Evolutionary conservation across 2,113 vertebrate genomes (phyloP).

Genomic region (Eidolon helvum): DNA sequence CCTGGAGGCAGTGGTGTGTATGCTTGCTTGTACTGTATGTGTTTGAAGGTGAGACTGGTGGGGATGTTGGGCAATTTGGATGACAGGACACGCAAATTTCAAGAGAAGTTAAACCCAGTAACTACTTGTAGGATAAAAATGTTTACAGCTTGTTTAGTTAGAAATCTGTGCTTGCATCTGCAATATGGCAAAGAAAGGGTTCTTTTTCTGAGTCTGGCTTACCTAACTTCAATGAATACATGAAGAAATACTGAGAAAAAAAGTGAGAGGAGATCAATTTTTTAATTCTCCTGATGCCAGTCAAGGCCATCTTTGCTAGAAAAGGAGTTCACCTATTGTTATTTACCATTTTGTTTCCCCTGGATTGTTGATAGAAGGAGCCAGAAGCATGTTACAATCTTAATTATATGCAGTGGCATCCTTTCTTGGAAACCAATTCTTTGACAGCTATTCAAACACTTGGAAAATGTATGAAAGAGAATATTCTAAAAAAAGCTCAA

Average conservation of each 20-base stretch:
- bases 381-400: slow-evolving; percentile 27
- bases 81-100: slow-evolving; percentile 71
- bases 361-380: background rate
- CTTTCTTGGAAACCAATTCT: background rate
- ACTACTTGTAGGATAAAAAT: slow-evolving; percentile 17
- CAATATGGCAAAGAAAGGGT: background rate
- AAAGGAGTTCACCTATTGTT: background rate
- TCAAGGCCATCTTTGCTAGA: background rate
- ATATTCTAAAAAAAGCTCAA: background rate
- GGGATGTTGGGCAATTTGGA: slow-evolving; percentile 59
- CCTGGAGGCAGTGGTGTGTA: slow-evolving; percentile 62
- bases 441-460: slow-evolving; percentile 10
- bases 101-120: slow-evolving; percentile 39
- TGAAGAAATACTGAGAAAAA: background rate
- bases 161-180: slow-evolving; percentile 3
- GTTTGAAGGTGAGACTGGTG: slow-evolving; percentile 58
- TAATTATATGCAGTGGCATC: slow-evolving; percentile 23
- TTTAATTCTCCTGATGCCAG: slow-evolving; percentile 27
- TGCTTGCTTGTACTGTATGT: slow-evolving; percentile 57
- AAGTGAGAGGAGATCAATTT: background rate
- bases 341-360: slow-evolving; percentile 24
- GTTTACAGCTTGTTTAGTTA: slow-evolving; percentile 30
- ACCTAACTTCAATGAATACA: background rate
- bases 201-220: slow-evolving; percentile 27
- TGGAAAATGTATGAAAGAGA: slow-evolving; percentile 8